phyloP scores from a whole-genome alignment of 2,888 invertebrate genomes.

The Heliconius charithonia region DNA sequence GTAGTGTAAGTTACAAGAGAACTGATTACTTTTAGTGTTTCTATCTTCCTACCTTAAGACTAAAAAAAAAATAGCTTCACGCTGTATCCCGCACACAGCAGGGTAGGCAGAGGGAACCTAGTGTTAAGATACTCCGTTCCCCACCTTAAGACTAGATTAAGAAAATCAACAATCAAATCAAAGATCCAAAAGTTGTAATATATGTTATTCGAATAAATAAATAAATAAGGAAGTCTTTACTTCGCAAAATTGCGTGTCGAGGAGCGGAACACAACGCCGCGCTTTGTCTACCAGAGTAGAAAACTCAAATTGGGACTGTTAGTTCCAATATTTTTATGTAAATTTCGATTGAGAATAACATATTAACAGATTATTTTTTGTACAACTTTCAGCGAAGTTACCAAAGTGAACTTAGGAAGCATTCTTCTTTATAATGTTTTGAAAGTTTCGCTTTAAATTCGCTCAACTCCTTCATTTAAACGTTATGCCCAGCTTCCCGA shows the following conservation, averaged over 20 bases:
- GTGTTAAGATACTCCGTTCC: too few species aligned
- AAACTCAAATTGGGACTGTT: too few species aligned
- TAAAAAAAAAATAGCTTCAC: too few species aligned
- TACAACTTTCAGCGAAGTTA: neutral
- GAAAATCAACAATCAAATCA: neutral
- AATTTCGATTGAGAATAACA: too few species aligned
- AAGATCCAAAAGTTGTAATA: neutral
- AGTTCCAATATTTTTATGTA: too few species aligned
- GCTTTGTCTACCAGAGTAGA: too few species aligned
- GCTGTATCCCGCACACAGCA: too few species aligned
- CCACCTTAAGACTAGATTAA: neutral
- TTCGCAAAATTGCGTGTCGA: too few species aligned
- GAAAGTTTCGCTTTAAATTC: conserved; percentile 61
- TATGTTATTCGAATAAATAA: neutral
- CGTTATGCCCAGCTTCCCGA: conserved; percentile 55
- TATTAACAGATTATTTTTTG: neutral
- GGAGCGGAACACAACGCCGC: too few species aligned
- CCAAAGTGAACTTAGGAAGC: neutral
- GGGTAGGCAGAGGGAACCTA: too few species aligned
- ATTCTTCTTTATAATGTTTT: neutral
- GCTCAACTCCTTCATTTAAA: conserved; percentile 58
- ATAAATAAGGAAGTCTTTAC: too few species aligned
- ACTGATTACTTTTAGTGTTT: neutral
- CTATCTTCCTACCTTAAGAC: neutral
- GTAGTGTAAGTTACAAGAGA: conserved; percentile 47